Percentiles rank a stretch among this genome's conserved stretches.
Evolutionary conservation across 2,113 vertebrate genomes (phyloP).

Genomic region (Oreocharis arfaki): DNA sequence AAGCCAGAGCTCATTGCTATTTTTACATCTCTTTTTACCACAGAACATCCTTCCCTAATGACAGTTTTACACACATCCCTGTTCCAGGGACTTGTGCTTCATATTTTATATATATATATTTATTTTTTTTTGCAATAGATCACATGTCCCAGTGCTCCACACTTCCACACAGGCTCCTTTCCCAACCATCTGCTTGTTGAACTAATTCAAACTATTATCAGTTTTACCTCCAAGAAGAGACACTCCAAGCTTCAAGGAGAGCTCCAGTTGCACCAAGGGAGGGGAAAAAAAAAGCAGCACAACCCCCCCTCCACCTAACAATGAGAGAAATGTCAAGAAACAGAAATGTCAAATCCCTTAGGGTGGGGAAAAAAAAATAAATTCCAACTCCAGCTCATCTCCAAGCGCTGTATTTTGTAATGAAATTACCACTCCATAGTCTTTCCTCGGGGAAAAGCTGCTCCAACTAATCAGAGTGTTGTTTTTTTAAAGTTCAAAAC

Average conservation of each 20-base stretch:
- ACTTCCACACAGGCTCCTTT: background rate
- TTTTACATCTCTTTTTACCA: background rate
- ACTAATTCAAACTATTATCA: conserved; percentile 55
- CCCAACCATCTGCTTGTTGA: conserved; percentile 39
- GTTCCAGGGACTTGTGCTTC: background rate
- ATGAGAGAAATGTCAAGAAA: conserved; percentile 65
- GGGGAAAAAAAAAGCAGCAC: background rate
- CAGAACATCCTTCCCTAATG: background rate
- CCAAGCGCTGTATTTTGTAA: conserved; percentile 41
- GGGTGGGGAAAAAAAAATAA: background rate
- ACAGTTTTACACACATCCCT: background rate
- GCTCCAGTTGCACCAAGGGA: background rate
- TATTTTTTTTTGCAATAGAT: background rate
- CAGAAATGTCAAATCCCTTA: conserved; percentile 69
- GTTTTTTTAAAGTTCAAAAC: conserved; percentile 62
- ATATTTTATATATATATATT: background rate
- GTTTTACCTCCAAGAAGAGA: conserved; percentile 32
- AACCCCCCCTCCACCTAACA: conserved; percentile 2
- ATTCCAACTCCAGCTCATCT: conserved; percentile 41
- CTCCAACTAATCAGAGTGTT: conserved; percentile 56
- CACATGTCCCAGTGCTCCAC: background rate
- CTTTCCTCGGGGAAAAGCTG: conserved; percentile 23
- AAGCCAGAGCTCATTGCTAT: background rate
- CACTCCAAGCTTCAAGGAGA: conserved; percentile 41
- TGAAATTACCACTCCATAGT: conserved; percentile 50